phyloP scores from a whole-genome alignment of 2,888 invertebrate genomes.

The Drosophila testacea region DNA sequence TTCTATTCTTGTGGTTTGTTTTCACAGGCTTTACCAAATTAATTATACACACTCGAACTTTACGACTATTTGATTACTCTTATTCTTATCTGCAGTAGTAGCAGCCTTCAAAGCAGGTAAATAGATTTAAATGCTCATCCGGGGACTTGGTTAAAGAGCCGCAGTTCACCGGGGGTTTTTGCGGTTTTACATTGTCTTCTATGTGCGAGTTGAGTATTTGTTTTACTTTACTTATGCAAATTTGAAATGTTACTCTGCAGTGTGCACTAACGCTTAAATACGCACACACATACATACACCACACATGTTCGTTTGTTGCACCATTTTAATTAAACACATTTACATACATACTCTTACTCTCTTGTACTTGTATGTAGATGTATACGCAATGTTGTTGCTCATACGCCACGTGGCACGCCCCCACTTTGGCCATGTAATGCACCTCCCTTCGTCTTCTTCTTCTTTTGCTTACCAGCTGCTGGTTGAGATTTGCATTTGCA shows the following conservation, averaged over 20 bases:
- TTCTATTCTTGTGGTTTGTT: constrained; percentile 54
- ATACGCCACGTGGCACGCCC: constrained; percentile 55
- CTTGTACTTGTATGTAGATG: not conserved
- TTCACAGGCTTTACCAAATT: constrained; percentile 59
- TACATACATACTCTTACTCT: constrained; percentile 45
- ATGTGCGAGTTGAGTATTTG: constrained; percentile 49
- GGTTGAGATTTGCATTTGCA: constrained; percentile 59
- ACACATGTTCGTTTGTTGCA: constrained; percentile 53
- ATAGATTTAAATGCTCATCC: constrained; percentile 66
- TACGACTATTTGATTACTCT: constrained; percentile 61
- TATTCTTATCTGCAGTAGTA: constrained; percentile 29
- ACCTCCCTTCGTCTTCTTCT: constrained; percentile 1
- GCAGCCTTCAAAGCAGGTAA: constrained; percentile 50
- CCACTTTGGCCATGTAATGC: constrained; percentile 26
- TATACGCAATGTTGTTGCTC: constrained; percentile 59
- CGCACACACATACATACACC: constrained; percentile 14
- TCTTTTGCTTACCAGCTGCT: constrained; percentile 26
- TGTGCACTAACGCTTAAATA: constrained; percentile 52
- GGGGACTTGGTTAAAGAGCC: constrained; percentile 32
- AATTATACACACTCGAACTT: constrained; percentile 69
- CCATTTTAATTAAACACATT: constrained; percentile 74
- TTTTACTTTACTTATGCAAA: constrained; percentile 69
- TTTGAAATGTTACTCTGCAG: constrained; percentile 48
- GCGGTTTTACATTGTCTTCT: constrained; percentile 39
- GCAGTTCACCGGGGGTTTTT: constrained; percentile 14